phyloP scores from a whole-genome alignment of 2,797 vertebrate species.

The Cryptoprocta ferox region DNA sequence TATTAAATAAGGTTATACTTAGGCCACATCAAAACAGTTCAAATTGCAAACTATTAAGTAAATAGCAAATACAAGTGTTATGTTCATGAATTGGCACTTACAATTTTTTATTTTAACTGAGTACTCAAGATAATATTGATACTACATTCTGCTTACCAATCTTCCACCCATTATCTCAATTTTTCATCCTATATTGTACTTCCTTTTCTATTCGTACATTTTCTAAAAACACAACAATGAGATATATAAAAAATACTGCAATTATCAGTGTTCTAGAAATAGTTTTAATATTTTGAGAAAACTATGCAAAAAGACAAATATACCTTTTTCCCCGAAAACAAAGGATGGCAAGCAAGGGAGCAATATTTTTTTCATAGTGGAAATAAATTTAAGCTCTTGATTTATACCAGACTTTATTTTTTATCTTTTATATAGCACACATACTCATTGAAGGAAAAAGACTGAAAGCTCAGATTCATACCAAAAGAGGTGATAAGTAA shows the following conservation, averaged over 20 bases:
- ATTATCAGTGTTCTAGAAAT: background rate
- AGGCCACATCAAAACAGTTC: background rate
- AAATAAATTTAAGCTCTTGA: slow-evolving; percentile 52
- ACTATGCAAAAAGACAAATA: slow-evolving; percentile 43
- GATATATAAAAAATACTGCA: slow-evolving; percentile 16
- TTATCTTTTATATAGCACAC: slow-evolving; percentile 51
- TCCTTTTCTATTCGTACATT: background rate
- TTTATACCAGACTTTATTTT: slow-evolving; percentile 79
- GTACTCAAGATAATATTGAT: background rate
- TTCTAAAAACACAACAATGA: background rate
- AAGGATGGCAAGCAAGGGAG: too few species aligned
- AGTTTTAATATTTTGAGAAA: slow-evolving; percentile 49
- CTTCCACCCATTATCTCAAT: background rate
- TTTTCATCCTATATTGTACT: background rate
- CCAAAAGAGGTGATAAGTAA: background rate
- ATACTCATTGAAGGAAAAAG: slow-evolving; percentile 51
- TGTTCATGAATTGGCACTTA: background rate
- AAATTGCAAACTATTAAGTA: background rate
- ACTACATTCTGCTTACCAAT: background rate
- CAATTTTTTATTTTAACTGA: background rate
- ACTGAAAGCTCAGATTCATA: background rate
- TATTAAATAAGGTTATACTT: background rate
- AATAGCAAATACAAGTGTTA: background rate
- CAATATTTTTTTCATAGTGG: slow-evolving; percentile 43
- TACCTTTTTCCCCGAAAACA: background rate